phyloP scores from a whole-genome alignment of 1,140 invertebrate genomes.

The Leptinotarsa texana region DNA sequence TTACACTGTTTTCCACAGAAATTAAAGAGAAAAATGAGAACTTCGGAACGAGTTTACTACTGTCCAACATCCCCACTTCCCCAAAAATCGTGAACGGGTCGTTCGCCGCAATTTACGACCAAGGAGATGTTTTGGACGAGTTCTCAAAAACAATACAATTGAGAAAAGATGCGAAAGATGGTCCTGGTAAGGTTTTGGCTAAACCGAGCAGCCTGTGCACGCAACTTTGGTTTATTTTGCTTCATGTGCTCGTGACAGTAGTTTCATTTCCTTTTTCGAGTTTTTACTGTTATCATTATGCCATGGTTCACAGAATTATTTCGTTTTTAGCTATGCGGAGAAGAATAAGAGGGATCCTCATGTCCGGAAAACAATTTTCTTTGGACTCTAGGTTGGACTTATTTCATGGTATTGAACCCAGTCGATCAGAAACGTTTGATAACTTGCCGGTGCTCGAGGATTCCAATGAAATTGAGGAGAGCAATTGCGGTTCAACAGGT shows the following conservation, averaged over 20 bases:
- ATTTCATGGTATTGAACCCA: slow-evolving; percentile 68
- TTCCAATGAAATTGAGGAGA: slow-evolving; percentile 47
- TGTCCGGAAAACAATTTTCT: slow-evolving; percentile 88
- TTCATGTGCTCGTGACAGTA: neutral
- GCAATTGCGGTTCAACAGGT: slow-evolving; percentile 40
- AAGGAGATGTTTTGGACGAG: slow-evolving; percentile 78
- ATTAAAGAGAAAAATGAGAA: slow-evolving; percentile 80
- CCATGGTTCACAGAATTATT: neutral
- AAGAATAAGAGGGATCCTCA: slow-evolving; percentile 82
- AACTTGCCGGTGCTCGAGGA: slow-evolving; percentile 64
- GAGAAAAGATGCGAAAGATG: slow-evolving; percentile 71
- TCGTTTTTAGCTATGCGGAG: slow-evolving; percentile 69
- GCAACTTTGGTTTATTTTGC: neutral
- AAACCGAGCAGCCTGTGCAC: neutral
- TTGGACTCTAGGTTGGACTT: slow-evolving; percentile 90
- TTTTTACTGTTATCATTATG: neutral
- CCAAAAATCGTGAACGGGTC: slow-evolving; percentile 97
- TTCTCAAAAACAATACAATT: slow-evolving; percentile 74
- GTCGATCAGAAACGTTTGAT: slow-evolving; percentile 52
- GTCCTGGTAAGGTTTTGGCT: slow-evolving; percentile 67
- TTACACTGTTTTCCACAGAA: slow-evolving; percentile 59
- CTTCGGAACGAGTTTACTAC: slow-evolving; percentile 89
- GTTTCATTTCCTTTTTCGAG: neutral
- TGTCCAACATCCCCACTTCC: slow-evolving; percentile 94
- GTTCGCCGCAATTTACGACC: slow-evolving; percentile 93